These are phyloP conservation scores for Parambassis ranga DNA, from an alignment of 2,797 vertebrate genomes.

Conservation along the genomic window DNA sequence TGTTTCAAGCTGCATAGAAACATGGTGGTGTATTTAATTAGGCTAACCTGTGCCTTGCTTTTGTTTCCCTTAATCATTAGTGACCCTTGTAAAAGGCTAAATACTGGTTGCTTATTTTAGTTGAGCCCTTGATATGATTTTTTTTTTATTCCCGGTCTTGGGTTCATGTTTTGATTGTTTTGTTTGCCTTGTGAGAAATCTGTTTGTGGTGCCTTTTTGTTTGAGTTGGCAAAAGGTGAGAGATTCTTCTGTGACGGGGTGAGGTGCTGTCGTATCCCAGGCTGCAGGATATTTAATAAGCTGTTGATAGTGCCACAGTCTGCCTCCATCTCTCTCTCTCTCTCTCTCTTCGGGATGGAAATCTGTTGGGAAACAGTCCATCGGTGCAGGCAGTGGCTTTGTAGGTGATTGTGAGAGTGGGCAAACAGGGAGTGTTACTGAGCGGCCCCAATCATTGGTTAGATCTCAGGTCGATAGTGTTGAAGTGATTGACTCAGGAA, in stretches of 20 bases:
- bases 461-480: slow-evolving; percentile 55
- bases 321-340: slow-evolving; percentile 42
- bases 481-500: slow-evolving; percentile 71
- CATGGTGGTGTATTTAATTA: slow-evolving; percentile 18
- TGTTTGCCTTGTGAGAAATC: slow-evolving; percentile 44
- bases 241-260: slow-evolving; percentile 36
- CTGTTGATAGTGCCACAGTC: slow-evolving; percentile 32
- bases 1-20: slow-evolving; percentile 2
- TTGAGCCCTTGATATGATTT: slow-evolving; percentile 20
- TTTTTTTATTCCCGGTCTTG: slow-evolving; percentile 25
- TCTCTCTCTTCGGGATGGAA: slow-evolving; percentile 43
- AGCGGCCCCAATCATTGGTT: slow-evolving; percentile 40
- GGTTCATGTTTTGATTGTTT: slow-evolving; percentile 47
- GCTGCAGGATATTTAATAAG: slow-evolving; percentile 28
- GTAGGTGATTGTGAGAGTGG: slow-evolving; percentile 24
- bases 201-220: slow-evolving; percentile 34
- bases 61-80: slow-evolving; percentile 23
- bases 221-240: slow-evolving; percentile 47
- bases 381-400: slow-evolving; percentile 26
- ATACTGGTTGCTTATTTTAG: slow-evolving; percentile 24
- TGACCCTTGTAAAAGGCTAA: slow-evolving; percentile 10
- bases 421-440: slow-evolving; percentile 53
- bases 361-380: slow-evolving; percentile 49
- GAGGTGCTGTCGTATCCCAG: slow-evolving; percentile 30
- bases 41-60: slow-evolving; percentile 28